phyloP scores from a whole-genome alignment of 2,888 invertebrate species.

The Eucriotettix oculatus region DNA sequence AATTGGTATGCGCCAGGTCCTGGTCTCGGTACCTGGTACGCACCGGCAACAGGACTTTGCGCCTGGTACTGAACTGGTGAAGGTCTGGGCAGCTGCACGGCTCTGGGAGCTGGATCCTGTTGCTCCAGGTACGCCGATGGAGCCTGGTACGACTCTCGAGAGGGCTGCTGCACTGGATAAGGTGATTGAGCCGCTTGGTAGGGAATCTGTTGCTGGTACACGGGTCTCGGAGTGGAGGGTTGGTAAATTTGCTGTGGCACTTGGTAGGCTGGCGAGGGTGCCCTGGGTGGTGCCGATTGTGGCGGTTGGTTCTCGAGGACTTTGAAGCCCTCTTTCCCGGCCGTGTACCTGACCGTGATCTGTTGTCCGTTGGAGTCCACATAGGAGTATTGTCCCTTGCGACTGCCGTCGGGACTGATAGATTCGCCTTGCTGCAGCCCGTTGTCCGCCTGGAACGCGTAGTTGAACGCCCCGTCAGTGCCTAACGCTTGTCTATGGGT shows the following conservation, averaged over 20 bases:
- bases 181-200: neutral
- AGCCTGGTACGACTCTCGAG: neutral
- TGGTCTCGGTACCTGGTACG: too few relatives aligned
- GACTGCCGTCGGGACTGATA: slow-evolving; percentile 47
- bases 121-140: neutral
- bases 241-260: neutral
- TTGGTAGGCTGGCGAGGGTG: neutral
- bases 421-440: slow-evolving; percentile 49
- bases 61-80: neutral
- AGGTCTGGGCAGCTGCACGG: neutral
- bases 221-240: neutral
- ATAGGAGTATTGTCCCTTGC: slow-evolving; percentile 46
- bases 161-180: too few relatives aligned
- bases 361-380: slow-evolving; percentile 47
- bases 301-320: slow-evolving; percentile 17
- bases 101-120: neutral
- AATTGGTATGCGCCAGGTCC: too few relatives aligned
- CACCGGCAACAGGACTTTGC: slow-evolving; percentile 3
- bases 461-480: slow-evolving; percentile 49
- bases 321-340: slow-evolving; percentile 30
- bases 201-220: neutral
- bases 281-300: neutral
- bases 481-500: slow-evolving; percentile 45
- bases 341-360: slow-evolving; percentile 40
- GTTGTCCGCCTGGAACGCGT: slow-evolving; percentile 50